Conservation (phyloP, 2,113 vertebrate species). For the Protobothrops flavoviridis region DNA sequence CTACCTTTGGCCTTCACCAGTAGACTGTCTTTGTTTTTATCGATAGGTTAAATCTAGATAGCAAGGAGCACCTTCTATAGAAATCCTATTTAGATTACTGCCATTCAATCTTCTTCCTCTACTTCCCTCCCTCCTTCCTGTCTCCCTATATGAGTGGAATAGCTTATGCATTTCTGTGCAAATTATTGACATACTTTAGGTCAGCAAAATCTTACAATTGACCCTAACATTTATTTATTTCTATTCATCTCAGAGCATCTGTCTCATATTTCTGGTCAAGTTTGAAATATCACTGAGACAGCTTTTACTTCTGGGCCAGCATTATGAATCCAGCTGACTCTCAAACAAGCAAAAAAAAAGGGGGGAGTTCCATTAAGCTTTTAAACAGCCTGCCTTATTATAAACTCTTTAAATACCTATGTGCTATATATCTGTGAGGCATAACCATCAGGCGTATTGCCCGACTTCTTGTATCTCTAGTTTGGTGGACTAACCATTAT, state of each 20-base stretch:
- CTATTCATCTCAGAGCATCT: background rate
- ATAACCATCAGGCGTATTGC: too few relatives aligned
- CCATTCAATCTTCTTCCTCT: constrained; percentile 39
- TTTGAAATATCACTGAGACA: constrained; percentile 17
- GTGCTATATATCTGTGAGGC: background rate
- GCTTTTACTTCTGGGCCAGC: background rate
- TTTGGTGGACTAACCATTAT: background rate
- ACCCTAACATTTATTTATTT: constrained; percentile 12
- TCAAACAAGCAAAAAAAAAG: background rate
- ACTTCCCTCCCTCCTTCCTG: too few relatives aligned
- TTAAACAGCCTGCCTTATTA: background rate
- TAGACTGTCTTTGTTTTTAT: constrained; percentile 14
- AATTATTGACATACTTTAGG: constrained; percentile 17
- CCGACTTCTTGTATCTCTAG: background rate
- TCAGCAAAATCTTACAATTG: constrained; percentile 23
- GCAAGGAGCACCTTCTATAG: constrained; percentile 30
- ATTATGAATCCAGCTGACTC: background rate
- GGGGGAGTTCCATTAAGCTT: background rate
- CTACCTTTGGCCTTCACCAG: background rate
- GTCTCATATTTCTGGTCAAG: constrained; percentile 9
- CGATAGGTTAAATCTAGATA: constrained; percentile 24
- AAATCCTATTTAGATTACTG: constrained; percentile 29
- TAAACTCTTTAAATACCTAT: background rate
- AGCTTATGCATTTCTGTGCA: constrained; percentile 21
- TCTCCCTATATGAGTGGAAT: constrained; percentile 20